A percentile compares a stretch with the other conserved stretches of the same genome.
phyloP scores from a whole-genome alignment of 2,113 vertebrate genomes.

The Mastomys coucha region DNA sequence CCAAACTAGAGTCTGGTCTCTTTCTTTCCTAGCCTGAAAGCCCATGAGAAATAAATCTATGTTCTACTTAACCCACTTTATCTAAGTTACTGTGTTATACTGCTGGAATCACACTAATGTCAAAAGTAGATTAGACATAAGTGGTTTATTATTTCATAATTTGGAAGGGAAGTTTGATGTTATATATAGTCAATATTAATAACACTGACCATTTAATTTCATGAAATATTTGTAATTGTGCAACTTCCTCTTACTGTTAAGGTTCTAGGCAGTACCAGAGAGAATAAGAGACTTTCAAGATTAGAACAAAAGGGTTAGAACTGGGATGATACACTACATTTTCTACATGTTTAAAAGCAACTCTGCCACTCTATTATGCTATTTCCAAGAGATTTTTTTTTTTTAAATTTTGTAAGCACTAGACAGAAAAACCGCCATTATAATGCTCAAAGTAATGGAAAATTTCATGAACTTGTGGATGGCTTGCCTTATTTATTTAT shows the following conservation, averaged over 20 bases:
- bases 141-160: background rate
- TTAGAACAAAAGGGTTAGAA: conserved; percentile 6
- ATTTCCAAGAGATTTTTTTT: background rate
- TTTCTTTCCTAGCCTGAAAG: background rate
- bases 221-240: background rate
- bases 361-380: background rate
- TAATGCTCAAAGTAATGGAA: background rate
- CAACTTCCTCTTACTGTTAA: background rate
- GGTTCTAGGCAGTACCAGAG: background rate
- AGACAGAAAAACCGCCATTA: background rate
- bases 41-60: background rate
- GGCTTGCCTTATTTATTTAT: too few species aligned
- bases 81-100: background rate
- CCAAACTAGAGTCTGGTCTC: background rate
- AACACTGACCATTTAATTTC: background rate
- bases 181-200: background rate
- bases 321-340: background rate
- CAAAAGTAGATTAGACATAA: background rate
- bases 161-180: background rate
- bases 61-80: background rate
- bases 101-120: background rate
- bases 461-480: background rate
- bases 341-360: background rate
- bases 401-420: background rate
- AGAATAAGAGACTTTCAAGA: background rate